These are phyloP conservation scores for Hydroisotoma schaefferi DNA, from an alignment of 2,888 invertebrate species.

Conservation along the genomic window DNA sequence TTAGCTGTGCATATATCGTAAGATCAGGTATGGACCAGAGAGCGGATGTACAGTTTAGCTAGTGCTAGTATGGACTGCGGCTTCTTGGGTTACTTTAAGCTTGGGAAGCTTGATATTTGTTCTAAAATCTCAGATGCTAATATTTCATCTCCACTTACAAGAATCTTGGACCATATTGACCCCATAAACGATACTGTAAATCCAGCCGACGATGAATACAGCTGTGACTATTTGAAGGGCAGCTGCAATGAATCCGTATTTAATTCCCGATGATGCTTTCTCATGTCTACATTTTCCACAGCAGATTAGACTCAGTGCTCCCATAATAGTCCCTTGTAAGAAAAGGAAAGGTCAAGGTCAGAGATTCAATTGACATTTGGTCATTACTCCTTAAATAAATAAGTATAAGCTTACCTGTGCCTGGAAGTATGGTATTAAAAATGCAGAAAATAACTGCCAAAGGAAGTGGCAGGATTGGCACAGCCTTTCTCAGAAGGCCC, in stretches of 20 bases:
- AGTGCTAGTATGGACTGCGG: too few species aligned
- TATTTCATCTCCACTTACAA: constrained; percentile 35
- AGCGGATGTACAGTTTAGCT: too few species aligned
- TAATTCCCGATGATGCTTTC: constrained; percentile 32
- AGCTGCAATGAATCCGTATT: constrained; percentile 46
- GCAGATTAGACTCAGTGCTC: constrained; percentile 41
- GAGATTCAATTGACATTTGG: not conserved
- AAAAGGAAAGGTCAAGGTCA: constrained; percentile 11
- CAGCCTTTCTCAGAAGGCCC: constrained; percentile 42
- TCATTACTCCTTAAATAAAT: not conserved
- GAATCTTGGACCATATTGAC: constrained; percentile 47
- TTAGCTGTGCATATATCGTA: too few species aligned
- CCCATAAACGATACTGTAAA: constrained; percentile 47
- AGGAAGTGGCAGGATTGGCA: constrained; percentile 42
- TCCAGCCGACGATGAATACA: constrained; percentile 44
- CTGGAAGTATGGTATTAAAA: constrained; percentile 42
- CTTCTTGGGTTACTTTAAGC: too few species aligned
- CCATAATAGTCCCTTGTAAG: constrained; percentile 41
- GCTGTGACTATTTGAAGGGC: constrained; percentile 37
- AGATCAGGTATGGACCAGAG: too few species aligned
- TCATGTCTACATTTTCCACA: constrained; percentile 46
- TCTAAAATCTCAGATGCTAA: too few species aligned
- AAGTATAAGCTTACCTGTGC: constrained; percentile 37
- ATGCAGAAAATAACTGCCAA: constrained; percentile 43
- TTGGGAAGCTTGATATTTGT: too few species aligned